Evolutionary conservation across 2,888 invertebrate species (phyloP), one percentile per base, ranked within the genome.

Genomic region (Argynnis bischoffii): DNA sequence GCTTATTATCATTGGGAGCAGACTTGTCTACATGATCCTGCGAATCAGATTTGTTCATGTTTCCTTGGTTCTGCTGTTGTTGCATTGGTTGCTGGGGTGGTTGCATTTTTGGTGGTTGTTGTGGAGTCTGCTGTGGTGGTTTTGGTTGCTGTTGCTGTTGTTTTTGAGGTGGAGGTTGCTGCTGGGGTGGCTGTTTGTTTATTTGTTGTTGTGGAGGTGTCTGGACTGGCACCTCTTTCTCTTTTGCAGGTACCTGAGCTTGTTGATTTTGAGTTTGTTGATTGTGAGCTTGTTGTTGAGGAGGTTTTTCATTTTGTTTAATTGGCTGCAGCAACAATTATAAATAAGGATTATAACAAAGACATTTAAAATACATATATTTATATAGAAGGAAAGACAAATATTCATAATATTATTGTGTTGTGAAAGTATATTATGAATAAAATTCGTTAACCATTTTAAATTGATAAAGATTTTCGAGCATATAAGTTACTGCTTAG

Each of bases 1-100:
- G 83, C 64, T 85, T 83, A 31, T 79, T 81, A 64, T 88, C 85
- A 73, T 75, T 78, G 75, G 77, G 77, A 18, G 76, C 70, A 69
- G 81, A 78, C 66, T 88, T 87, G 72, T 89, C 89, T 70, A 87
- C 84, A 69, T 81, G 82, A 66, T 90, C 89, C 65, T 82, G 79
- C 1, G 85, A 75, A 8, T 81, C 82, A 46, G 69, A 60, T 61
- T 71, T 66, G 4, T 67, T 55, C 16, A 64, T 64, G 21, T 66
- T 69, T 53, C 21, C 64, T 56, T 57, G 63, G 21, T 71, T 74
- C 46, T 66, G 67, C 54, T 69, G 67, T 59, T 66, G 75, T 53
- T 71, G 56, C 41, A 41, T 56, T 3, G 35, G 5, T 56, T 56
- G 66, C 56, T 68, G 68, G 6, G 14, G 15, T 41, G 63, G 63